These are phyloP conservation scores for Oreortyx pictus DNA, from an alignment of 2,797 vertebrate species.

Conservation along the genomic window DNA sequence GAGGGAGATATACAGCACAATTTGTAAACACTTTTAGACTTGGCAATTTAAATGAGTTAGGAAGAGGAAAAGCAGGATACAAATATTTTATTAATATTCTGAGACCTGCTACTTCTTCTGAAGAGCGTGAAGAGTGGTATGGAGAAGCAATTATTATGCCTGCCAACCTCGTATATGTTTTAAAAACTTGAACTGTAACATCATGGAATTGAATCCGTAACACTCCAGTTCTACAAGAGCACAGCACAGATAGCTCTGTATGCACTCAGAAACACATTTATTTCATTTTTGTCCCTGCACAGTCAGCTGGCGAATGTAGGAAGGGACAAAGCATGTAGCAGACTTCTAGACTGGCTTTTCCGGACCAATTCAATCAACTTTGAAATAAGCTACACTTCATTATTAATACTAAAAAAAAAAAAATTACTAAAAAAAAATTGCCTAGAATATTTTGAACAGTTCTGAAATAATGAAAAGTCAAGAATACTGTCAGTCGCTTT, in stretches of 20 bases:
- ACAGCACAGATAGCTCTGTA: neutral
- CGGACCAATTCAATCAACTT: neutral
- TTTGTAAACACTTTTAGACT: neutral
- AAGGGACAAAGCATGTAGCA: neutral
- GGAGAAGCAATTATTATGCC: neutral
- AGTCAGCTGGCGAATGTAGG: neutral
- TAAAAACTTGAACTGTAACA: neutral
- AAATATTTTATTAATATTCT: neutral
- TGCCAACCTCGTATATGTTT: neutral
- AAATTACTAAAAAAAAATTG: neutral
- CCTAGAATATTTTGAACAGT: neutral
- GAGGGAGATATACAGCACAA: neutral
- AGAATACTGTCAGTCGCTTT: fast-evolving
- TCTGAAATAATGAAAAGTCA: neutral
- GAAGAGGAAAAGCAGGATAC: neutral
- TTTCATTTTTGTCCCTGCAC: neutral
- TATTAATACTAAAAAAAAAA: neutral
- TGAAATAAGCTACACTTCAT: neutral
- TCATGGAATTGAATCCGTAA: neutral
- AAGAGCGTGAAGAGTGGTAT: neutral
- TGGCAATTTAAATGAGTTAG: neutral
- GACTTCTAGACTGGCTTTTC: neutral
- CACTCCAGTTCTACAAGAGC: neutral
- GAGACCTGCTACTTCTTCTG: neutral
- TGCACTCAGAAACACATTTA: neutral